phyloP scores from a whole-genome alignment of 1,140 invertebrate genomes.

The Hyphantria cunea region DNA sequence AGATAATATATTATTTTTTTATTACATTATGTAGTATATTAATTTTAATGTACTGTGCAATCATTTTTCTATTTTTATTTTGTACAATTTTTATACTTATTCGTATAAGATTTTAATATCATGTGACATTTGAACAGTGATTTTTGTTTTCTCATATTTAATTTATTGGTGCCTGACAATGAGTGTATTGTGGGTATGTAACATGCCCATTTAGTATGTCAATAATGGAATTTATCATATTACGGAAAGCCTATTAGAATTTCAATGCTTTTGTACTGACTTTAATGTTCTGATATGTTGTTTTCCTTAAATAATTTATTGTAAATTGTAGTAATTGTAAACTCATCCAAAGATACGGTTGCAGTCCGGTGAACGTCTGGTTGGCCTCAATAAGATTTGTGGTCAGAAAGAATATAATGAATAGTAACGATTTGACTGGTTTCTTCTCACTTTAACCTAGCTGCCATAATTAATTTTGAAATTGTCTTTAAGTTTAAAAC shows the following conservation, averaged over 20 bases:
- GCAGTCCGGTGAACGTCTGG: slow-evolving; percentile 20
- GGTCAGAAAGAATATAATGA: slow-evolving; percentile 12
- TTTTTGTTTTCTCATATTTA: slow-evolving; percentile 23
- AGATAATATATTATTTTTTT: slow-evolving; percentile 43
- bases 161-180: slow-evolving; percentile 39
- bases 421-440: slow-evolving; percentile 29
- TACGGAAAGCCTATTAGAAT: slow-evolving; percentile 20
- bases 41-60: slow-evolving; percentile 62
- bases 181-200: slow-evolving; percentile 13
- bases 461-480: slow-evolving; percentile 55
- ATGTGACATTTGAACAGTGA: slow-evolving; percentile 50
- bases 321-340: slow-evolving; percentile 15
- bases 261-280: slow-evolving; percentile 28
- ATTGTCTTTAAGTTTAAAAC: slow-evolving; percentile 38
- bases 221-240: slow-evolving; percentile 13
- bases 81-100: slow-evolving; percentile 58
- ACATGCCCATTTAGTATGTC: slow-evolving; percentile 11
- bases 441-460: slow-evolving; percentile 39
- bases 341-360: slow-evolving; percentile 38
- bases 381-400: slow-evolving; percentile 11
- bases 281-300: slow-evolving; percentile 18
- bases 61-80: slow-evolving; percentile 61
- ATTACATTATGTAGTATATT: slow-evolving; percentile 42
- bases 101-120: slow-evolving; percentile 52
- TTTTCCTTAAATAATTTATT: slow-evolving; percentile 11